Evolutionary conservation across 2,113 vertebrate species (phyloP).

Genomic region (Callionymus lyra): DNA sequence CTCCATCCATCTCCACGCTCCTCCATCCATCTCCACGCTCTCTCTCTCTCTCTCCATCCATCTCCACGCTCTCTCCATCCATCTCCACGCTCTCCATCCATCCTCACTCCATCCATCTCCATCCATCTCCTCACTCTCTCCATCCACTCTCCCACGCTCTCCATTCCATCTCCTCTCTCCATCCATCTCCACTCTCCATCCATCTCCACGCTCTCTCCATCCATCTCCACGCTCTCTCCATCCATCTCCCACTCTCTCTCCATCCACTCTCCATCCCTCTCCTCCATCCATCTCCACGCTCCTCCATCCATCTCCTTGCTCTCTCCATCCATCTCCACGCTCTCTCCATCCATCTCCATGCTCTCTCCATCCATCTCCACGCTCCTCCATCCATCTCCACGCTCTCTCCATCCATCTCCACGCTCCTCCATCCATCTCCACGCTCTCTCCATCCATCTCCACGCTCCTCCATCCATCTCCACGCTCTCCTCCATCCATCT

Average conservation of each 20-base stretch:
- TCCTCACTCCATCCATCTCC: background rate
- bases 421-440: constrained; percentile 8
- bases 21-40: background rate
- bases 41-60: no score
- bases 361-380: no score
- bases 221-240: constrained; percentile 5
- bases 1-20: background rate
- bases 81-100: no score
- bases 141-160: constrained; percentile 3
- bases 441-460: background rate
- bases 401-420: background rate
- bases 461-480: no score
- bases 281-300: no score
- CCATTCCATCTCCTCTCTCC: no score
- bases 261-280: no score
- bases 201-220: background rate
- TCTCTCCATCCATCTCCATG: constrained; percentile 5
- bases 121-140: constrained; percentile 1
- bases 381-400: background rate
- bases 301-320: background rate
- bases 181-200: no score
- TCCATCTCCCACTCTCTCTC: background rate
- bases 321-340: background rate
- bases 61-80: background rate
- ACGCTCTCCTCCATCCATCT: background rate